Evolutionary conservation across 2,888 invertebrate species (phyloP).

Genomic region (Meganola albula): DNA sequence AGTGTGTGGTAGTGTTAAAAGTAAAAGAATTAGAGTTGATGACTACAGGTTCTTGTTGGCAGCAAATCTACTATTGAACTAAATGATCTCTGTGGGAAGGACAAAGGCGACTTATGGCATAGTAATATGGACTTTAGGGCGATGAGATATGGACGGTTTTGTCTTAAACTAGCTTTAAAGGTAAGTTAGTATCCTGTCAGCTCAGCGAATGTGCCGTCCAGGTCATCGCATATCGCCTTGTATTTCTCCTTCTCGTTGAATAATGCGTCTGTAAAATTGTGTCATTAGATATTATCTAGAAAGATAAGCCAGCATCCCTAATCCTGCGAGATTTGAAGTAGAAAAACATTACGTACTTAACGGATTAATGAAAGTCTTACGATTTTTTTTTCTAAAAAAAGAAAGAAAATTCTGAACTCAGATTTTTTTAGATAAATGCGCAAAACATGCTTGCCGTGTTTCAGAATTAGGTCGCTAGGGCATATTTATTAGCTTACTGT

Average conservation of each 20-base stretch:
- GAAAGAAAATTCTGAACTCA: no score
- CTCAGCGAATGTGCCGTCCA: constrained; percentile 98
- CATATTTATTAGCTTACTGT: no score
- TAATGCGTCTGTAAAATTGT: constrained; percentile 85
- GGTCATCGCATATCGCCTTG: constrained; percentile 98
- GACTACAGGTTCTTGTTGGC: constrained; percentile 22
- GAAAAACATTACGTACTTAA: no score
- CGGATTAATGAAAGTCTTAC: no score
- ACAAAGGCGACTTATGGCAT: constrained; percentile 22
- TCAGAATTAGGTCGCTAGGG: no score
- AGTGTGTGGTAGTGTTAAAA: constrained; percentile 39
- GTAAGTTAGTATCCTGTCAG: constrained; percentile 94
- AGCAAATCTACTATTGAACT: constrained; percentile 21
- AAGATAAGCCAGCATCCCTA: constrained; percentile 21
- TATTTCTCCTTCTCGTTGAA: constrained; percentile 94
- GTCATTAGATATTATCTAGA: constrained; percentile 55
- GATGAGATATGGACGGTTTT: constrained; percentile 46
- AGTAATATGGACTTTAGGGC: constrained; percentile 42
- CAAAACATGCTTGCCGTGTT: no score
- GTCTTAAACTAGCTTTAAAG: constrained; percentile 61
- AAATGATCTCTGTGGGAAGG: constrained; percentile 18
- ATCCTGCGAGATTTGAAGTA: constrained; percentile 15
- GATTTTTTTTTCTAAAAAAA: no score
- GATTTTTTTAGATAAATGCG: no score
- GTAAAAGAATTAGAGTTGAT: constrained; percentile 26